These are phyloP conservation scores for Dolomedes plantarius DNA, from an alignment of 2,888 invertebrate species.

Conservation along the genomic window DNA sequence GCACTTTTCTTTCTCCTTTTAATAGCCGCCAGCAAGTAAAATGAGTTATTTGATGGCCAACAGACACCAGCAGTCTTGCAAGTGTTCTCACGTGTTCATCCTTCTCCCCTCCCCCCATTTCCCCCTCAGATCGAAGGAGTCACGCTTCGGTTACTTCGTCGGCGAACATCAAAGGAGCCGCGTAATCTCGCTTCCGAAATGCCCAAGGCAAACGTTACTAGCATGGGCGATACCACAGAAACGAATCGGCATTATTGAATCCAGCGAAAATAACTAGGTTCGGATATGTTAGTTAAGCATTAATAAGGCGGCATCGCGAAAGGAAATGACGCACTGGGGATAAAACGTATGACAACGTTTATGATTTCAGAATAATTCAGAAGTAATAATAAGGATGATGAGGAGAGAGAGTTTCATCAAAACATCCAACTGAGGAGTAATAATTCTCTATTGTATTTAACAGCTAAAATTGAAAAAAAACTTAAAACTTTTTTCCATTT, in stretches of 20 bases:
- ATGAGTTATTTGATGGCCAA: conserved; percentile 25
- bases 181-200: conserved; percentile 53
- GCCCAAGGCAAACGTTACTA: conserved; percentile 15
- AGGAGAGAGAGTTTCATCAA: too few species aligned
- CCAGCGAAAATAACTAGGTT: not conserved
- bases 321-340: too few species aligned
- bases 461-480: too few species aligned
- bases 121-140: conserved; percentile 25
- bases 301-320: too few species aligned
- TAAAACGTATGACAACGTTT: too few species aligned
- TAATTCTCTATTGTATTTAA: too few species aligned
- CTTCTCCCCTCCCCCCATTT: not conserved
- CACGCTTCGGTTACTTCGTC: conserved; percentile 63
- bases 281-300: not conserved
- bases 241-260: not conserved
- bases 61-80: not conserved
- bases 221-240: not conserved
- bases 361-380: too few species aligned
- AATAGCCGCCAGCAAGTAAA: conserved; percentile 16
- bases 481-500: too few species aligned
- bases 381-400: too few species aligned
- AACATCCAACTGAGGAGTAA: too few species aligned
- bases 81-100: conserved; percentile 28
- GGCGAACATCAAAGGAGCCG: conserved; percentile 53
- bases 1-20: conserved; percentile 1